These are phyloP conservation scores for Hydractinia symbiolongicarpus DNA, from an alignment of 30 jellyfish, hydroid and myxozoan species.

Conservation along the genomic window DNA sequence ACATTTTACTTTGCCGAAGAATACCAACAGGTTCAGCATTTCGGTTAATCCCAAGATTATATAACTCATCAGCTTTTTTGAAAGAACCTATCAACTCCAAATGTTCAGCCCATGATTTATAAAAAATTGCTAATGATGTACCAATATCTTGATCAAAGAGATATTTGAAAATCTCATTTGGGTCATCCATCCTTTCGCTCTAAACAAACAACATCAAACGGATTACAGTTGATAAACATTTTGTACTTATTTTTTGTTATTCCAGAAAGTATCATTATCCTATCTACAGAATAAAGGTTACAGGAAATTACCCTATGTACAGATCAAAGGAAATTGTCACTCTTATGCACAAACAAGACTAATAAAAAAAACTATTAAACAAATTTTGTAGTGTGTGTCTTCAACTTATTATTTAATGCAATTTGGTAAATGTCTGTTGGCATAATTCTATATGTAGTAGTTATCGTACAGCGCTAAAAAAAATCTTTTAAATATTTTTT, in stretches of 20 bases:
- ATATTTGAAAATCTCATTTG: conserved; percentile 59
- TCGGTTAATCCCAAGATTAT: conserved; percentile 66
- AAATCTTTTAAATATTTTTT: too few relatives aligned
- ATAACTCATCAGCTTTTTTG: conserved; percentile 68
- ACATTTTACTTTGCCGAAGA: background rate
- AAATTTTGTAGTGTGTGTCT: too few relatives aligned
- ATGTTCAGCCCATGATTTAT: conserved; percentile 63
- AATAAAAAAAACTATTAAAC: too few relatives aligned
- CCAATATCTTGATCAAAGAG: conserved; percentile 65
- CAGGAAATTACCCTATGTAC: too few relatives aligned
- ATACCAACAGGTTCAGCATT: conserved; percentile 68
- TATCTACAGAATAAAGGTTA: too few relatives aligned
- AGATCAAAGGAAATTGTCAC: too few relatives aligned
- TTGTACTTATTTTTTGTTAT: background rate
- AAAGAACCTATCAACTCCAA: conserved; percentile 44
- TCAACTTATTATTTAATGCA: too few relatives aligned
- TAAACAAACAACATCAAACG: conserved; percentile 7
- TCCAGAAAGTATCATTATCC: too few relatives aligned
- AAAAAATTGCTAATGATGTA: conserved; percentile 42
- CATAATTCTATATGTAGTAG: too few relatives aligned
- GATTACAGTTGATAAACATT: background rate
- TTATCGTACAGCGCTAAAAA: too few relatives aligned
- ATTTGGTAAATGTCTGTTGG: too few relatives aligned
- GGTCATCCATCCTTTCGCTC: conserved; percentile 62
- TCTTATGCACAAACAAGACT: too few relatives aligned